Base-by-base conservation (phyloP, 2,797 vertebrate species). In the Rhinella marina region DNA sequence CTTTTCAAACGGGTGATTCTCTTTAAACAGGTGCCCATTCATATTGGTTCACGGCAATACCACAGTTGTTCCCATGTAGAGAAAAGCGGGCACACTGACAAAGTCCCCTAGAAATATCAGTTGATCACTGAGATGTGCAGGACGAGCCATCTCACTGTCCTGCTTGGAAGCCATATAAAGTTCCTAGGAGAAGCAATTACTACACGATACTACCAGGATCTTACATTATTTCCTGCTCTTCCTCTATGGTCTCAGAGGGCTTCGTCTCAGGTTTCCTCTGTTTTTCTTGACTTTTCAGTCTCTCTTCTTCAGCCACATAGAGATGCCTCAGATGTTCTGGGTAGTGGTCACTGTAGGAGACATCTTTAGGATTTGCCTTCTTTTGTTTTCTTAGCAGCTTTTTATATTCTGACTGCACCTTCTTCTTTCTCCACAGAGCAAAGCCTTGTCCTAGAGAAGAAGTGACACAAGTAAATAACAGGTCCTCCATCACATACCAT, bases 251-350 rank as follows among this genome's bases (percentile, higher is more conserved):
- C 27, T 86, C 52, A 62, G 59, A 7, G 25, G 25, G 25, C 41
- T 23, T 14, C 0, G 86, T 82, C 89, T 91, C 85, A 70, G 83
- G 77, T 17, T 21, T 41, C 64, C 90, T 90, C 86, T 70, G 2
- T 75, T 86, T 92, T 54, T 0, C 32, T 2, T 75, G 86, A 54
- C 92, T 94, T 85, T 91, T 95, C 41, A 98, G 93, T 89, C 92
- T 94, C 92, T 97, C 92, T 3, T 96, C 96, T 90, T 99, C 98
- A 0, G 97, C 98, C 86, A 96, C 11, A 84, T 99, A 99, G 17
- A 99, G 97, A 91, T 99, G 98, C 75, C 93, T 96, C 90, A 99
- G 93, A 87, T 99, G 97, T 56, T 99, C 98, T 0, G 98, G 98
- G 56, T 98, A 99, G 21, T 93, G 91, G 1, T 98, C 96, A 0